phyloP scores from a whole-genome alignment of 1,140 invertebrate genomes.

The Solen grandis region DNA sequence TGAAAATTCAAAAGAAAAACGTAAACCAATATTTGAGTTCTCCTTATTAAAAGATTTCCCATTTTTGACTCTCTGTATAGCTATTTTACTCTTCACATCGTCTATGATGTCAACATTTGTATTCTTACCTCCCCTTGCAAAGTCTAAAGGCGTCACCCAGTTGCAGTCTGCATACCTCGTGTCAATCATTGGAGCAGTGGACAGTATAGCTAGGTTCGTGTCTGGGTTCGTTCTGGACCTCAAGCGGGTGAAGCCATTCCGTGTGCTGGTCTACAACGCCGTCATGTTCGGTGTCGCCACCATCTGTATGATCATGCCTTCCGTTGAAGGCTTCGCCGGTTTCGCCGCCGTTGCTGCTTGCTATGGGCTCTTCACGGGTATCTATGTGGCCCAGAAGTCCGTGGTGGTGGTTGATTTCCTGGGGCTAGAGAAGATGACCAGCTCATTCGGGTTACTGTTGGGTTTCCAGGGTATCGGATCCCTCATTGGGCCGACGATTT shows the following conservation, averaged over 20 bases:
- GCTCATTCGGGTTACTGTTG: slow-evolving; percentile 95
- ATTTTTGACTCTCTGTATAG: slow-evolving; percentile 32
- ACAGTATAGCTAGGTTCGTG: slow-evolving; percentile 83
- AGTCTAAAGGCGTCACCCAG: slow-evolving; percentile 64
- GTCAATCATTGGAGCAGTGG: slow-evolving; percentile 90
- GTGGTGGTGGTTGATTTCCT: slow-evolving; percentile 95
- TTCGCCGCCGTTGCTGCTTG: slow-evolving; percentile 32
- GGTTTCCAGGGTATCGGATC: slow-evolving; percentile 96
- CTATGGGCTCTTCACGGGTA: slow-evolving; percentile 60
- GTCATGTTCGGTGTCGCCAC: slow-evolving; percentile 38
- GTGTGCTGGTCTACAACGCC: slow-evolving; percentile 37
- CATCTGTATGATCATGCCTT: slow-evolving; percentile 31
- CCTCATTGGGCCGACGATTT: slow-evolving; percentile 90
- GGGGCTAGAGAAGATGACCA: slow-evolving; percentile 94
- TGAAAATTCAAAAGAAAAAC: slow-evolving; percentile 10
- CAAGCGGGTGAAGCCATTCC: slow-evolving; percentile 40
- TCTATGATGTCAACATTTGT: slow-evolving; percentile 83
- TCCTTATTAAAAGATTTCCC: slow-evolving; percentile 46
- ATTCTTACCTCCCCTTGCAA: slow-evolving; percentile 85
- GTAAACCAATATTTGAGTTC: slow-evolving; percentile 32
- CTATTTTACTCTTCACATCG: slow-evolving; percentile 34
- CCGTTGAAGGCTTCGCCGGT: slow-evolving; percentile 16
- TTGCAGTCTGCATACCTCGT: slow-evolving; percentile 86
- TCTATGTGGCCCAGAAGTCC: slow-evolving; percentile 91
- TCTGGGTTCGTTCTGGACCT: slow-evolving; percentile 83